A percentile compares a stretch with the other conserved stretches of the same genome.
Evolutionary conservation across 2,888 invertebrate genomes (phyloP).

Genomic region (Strigamia maritima): DNA sequence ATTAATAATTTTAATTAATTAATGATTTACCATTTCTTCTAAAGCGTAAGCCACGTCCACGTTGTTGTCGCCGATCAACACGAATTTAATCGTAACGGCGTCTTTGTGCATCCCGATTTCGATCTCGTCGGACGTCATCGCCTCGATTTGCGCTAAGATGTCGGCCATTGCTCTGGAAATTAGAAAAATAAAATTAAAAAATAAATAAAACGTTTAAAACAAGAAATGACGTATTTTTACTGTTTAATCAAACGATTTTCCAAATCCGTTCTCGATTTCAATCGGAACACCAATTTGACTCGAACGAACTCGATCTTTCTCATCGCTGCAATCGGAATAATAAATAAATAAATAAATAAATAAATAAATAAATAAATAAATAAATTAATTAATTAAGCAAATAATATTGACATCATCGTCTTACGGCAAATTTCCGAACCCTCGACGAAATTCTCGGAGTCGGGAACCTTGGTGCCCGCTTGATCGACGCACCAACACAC

Average conservation of each 20-base stretch:
- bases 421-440: conserved; percentile 1
- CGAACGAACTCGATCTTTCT: too few species aligned
- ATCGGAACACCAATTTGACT: background rate
- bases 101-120: conserved; percentile 58
- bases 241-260: conserved; percentile 41
- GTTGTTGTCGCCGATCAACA: conserved; percentile 68
- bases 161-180: conserved; percentile 45
- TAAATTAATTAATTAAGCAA: too few species aligned
- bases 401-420: background rate
- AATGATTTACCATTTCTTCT: conserved; percentile 67
- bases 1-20: too few species aligned
- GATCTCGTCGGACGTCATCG: conserved; percentile 56
- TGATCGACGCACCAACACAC: conserved; percentile 85
- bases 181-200: background rate
- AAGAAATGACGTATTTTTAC: conserved; percentile 45
- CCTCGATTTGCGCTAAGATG: conserved; percentile 50
- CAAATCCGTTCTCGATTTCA: background rate
- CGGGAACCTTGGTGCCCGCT: conserved; percentile 59
- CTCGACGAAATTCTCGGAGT: background rate
- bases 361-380: too few species aligned
- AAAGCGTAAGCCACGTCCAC: conserved; percentile 75
- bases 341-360: too few species aligned
- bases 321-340: too few species aligned
- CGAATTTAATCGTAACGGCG: conserved; percentile 60
- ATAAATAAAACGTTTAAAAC: conserved; percentile 19